Percentiles rank a stretch among this genome's conserved stretches.
Evolutionary conservation across 2,888 invertebrate genomes (phyloP).

Genomic region (Orchesellides sinensis): DNA sequence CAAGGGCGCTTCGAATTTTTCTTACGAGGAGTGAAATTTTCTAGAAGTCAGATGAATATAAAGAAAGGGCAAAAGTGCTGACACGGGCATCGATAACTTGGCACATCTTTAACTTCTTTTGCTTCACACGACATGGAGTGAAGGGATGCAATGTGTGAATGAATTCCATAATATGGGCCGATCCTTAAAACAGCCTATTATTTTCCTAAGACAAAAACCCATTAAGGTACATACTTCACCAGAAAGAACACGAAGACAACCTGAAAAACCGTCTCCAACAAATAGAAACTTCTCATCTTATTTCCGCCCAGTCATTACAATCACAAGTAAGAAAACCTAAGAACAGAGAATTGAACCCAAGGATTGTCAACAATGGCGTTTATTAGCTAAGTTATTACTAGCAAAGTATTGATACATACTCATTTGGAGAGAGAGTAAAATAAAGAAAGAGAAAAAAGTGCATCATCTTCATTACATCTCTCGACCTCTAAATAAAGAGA

Average conservation of each 20-base stretch:
- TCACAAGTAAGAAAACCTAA: no score
- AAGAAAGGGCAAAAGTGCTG: conserved; percentile 7
- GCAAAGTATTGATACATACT: not conserved
- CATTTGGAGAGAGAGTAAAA: no score
- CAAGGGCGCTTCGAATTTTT: not conserved
- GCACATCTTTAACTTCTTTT: conserved; percentile 5
- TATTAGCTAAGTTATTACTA: not conserved
- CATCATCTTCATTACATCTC: not conserved
- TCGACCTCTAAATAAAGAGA: not conserved
- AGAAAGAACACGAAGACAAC: no score
- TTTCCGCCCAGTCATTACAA: not conserved
- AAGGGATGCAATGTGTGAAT: not conserved
- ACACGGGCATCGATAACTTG: not conserved
- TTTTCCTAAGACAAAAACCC: not conserved
- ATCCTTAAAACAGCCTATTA: not conserved
- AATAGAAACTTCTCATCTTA: not conserved
- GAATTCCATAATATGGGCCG: not conserved
- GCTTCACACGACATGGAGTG: not conserved
- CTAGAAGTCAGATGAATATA: not conserved
- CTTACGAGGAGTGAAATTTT: not conserved
- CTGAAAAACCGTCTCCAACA: not conserved
- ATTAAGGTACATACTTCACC: not conserved
- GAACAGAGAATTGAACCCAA: not conserved
- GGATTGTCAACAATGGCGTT: not conserved
- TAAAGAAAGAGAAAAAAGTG: not conserved